Base-by-base conservation (phyloP, 2,797 vertebrate genomes). In the Pangasius macronema region DNA sequence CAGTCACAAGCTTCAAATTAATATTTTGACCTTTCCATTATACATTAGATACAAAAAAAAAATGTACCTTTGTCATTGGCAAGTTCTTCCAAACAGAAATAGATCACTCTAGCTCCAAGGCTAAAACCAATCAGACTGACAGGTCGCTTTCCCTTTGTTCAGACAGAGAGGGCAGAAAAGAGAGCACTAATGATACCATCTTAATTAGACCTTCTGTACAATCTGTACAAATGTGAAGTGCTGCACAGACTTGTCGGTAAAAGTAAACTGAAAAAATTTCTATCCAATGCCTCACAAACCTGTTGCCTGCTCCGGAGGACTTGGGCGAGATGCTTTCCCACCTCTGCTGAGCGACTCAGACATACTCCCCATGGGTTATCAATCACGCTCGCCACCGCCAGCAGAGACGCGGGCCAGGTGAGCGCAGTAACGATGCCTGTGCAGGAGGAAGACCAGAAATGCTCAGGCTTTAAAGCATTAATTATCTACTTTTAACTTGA, bases 281-380 rank as follows among this genome's bases (percentile, higher is more conserved):
- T 49, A 67, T 86, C 65, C 39, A 68, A 77, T 24, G 53, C 59
- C 61, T 79, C 39, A 84, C 90, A 89, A 95, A 99, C 99, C 98
- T 99, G 99, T 90, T 96, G 97, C 46, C 97, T 91, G 88, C 96
- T 97, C 90, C 98, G 96, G 83, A 99, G 93, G 82, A 99, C 95
- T 84, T 97, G 98, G 0, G 99, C 99, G 75, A 99, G 96, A 88
- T 99, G 98, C 87, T 98, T 99, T 87, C 98, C 99, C 36, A 99
- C 97, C 88, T 99, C 97, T 0, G 97, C 97, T 0, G 99, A 99
- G 13, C 98, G 97, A 59, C 96, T 97, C 84, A 99, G 96, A 90
- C 98, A 99, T 83, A 99, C 98, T 0, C 97, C 97, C 99, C 99
- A 99, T 16, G 99, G 99, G 92, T 99, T 97, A 94, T 99, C 98